Conservation (phyloP, 2,888 invertebrate genomes). For the Ecdyonurus torrentis region DNA sequence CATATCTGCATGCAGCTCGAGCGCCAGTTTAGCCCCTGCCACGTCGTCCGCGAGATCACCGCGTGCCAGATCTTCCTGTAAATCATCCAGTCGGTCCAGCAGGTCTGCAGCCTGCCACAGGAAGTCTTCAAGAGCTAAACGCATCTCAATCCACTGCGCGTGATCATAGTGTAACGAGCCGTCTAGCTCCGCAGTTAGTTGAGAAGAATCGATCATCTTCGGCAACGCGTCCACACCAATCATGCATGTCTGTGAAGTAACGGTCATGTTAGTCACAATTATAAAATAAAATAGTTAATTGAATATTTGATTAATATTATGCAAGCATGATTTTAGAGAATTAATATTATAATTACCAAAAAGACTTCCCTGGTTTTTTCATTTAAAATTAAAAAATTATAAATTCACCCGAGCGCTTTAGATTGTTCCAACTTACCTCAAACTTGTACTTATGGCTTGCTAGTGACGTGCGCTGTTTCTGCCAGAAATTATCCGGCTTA, state of each 20-base stretch:
- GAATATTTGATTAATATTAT: no score
- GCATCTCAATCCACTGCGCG: slow-evolving; percentile 90
- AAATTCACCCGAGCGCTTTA: no score
- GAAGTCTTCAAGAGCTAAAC: slow-evolving; percentile 88
- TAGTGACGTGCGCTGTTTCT: slow-evolving; percentile 93
- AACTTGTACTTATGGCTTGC: slow-evolving; percentile 98
- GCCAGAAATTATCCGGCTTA: slow-evolving; percentile 99
- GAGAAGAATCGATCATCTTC: slow-evolving; percentile 83
- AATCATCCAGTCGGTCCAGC: slow-evolving; percentile 77
- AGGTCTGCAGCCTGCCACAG: slow-evolving; percentile 92
- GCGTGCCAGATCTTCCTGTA: slow-evolving; percentile 82
- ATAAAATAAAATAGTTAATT: no score
- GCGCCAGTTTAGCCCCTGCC: slow-evolving; percentile 73
- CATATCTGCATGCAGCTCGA: slow-evolving; percentile 87
- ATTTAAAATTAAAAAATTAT: no score
- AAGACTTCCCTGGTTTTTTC: no score
- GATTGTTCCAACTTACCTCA: no score
- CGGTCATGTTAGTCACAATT: background rate
- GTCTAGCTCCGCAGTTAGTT: slow-evolving; percentile 86
- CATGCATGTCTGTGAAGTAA: slow-evolving; percentile 74
- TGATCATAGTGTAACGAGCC: slow-evolving; percentile 90
- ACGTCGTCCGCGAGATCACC: slow-evolving; percentile 94
- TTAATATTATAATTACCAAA: no score
- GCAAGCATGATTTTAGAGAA: no score
- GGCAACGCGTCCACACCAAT: slow-evolving; percentile 88